phyloP scores from a whole-genome alignment of 2,888 invertebrate species.

The Ophonus ardosiacus region DNA sequence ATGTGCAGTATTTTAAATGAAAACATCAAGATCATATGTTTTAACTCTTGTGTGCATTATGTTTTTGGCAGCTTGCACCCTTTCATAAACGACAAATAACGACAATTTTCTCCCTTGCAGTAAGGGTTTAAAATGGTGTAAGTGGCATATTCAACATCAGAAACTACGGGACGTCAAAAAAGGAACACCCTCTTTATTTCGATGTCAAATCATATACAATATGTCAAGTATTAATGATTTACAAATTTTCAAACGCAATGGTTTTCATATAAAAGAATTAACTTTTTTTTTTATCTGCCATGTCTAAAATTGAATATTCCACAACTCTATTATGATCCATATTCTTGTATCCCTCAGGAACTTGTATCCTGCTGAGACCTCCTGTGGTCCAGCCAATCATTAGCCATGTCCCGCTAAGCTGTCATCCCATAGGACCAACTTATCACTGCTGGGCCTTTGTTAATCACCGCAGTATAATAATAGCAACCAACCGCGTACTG shows the following conservation, averaged over 20 bases:
- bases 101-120: not conserved
- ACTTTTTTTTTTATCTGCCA: not conserved
- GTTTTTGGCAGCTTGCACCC: not conserved
- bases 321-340: not conserved
- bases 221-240: too few relatives aligned
- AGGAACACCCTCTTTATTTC: not conserved
- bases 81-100: not conserved
- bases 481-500: not conserved
- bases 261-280: not conserved
- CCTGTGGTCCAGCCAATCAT: slow-evolving; percentile 62
- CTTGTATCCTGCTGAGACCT: not conserved
- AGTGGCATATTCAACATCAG: not conserved
- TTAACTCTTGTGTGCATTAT: not conserved
- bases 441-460: slow-evolving; percentile 57
- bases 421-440: slow-evolving; percentile 54
- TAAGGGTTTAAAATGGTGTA: not conserved
- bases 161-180: not conserved
- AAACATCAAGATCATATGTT: not conserved
- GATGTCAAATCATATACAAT: not conserved
- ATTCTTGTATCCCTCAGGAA: not conserved
- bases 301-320: not conserved
- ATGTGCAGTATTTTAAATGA: not conserved
- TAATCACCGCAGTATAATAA: slow-evolving; percentile 46
- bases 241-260: too few relatives aligned
- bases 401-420: slow-evolving; percentile 60